Evolutionary conservation across 1,140 invertebrate species (phyloP).

Genomic region (Lordiphosa mommai): DNA sequence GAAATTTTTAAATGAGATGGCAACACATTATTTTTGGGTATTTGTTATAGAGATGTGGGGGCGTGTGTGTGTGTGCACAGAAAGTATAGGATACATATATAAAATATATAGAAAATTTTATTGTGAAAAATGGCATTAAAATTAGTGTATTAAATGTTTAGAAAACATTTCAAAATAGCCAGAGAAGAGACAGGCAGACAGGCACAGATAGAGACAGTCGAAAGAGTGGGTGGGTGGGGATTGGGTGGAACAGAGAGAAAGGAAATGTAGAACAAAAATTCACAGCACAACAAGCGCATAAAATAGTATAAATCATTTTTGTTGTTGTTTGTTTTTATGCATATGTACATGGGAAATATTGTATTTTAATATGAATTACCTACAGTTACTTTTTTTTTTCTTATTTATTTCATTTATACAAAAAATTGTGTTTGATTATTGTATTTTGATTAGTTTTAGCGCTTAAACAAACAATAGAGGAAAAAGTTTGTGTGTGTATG

Average conservation of each 20-base stretch:
- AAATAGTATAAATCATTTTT: constrained; percentile 35
- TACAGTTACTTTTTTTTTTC: constrained; percentile 12
- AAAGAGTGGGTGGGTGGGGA: not conserved
- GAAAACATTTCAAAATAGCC: constrained; percentile 52
- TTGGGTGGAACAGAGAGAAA: constrained; percentile 11
- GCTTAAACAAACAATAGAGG: constrained; percentile 31
- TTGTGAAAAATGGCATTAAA: constrained; percentile 54
- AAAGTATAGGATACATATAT: constrained; percentile 12
- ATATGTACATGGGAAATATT: constrained; percentile 8
- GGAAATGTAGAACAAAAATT: constrained; percentile 39
- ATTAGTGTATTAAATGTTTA: constrained; percentile 54
- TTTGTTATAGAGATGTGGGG: not conserved
- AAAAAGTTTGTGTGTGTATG: constrained; percentile 8
- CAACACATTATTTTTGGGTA: not conserved
- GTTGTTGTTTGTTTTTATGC: constrained; percentile 11
- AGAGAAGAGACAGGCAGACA: constrained; percentile 4
- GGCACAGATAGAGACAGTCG: constrained; percentile 10
- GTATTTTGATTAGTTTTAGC: constrained; percentile 37
- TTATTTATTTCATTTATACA: constrained; percentile 28
- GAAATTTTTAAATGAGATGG: not conserved
- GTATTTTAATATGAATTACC: constrained; percentile 11
- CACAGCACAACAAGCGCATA: constrained; percentile 59
- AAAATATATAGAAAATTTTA: constrained; percentile 37
- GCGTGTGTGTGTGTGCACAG: constrained; percentile 2
- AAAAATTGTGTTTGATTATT: constrained; percentile 51